A percentile compares a stretch with the other conserved stretches of the same genome.
phyloP scores from a whole-genome alignment of 2,888 invertebrate species.

The Vandiemenella viatica region DNA sequence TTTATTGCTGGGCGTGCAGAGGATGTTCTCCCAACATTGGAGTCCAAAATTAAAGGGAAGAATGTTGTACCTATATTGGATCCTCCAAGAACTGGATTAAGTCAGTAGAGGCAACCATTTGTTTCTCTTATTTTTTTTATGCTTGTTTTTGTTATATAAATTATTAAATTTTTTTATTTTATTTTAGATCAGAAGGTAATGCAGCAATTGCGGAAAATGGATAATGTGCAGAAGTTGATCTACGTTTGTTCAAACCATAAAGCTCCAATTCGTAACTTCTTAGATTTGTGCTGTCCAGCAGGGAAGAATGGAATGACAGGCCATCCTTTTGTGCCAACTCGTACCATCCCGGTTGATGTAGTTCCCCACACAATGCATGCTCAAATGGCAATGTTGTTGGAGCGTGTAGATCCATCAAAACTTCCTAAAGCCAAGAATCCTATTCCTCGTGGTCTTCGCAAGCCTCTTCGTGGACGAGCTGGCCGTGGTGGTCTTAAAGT shows the following conservation, averaged over 20 bases:
- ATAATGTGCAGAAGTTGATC: conserved; percentile 32
- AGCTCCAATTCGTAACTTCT: conserved; percentile 31
- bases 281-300: conserved; percentile 30
- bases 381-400: conserved; percentile 38
- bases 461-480: conserved; percentile 4
- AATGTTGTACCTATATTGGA: conserved; percentile 40
- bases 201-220: conserved; percentile 30
- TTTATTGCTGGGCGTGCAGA: conserved; percentile 43
- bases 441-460: conserved; percentile 10
- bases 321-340: conserved; percentile 34
- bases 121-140: background rate
- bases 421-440: conserved; percentile 19
- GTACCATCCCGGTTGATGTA: conserved; percentile 41
- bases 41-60: conserved; percentile 22
- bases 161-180: conserved; percentile 2
- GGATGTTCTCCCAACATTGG: conserved; percentile 30
- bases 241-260: conserved; percentile 44
- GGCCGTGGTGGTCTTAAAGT: conserved; percentile 7
- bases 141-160: background rate
- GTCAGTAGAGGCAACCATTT: conserved; percentile 19
- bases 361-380: conserved; percentile 44
- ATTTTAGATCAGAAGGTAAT: conserved; percentile 28
- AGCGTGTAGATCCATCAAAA: conserved; percentile 22
- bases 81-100: conserved; percentile 42
- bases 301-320: conserved; percentile 32